A percentile compares a stretch with the other conserved stretches of the same genome.
Conservation (phyloP, 1,140 invertebrate species). For the Formica exsecta region DNA sequence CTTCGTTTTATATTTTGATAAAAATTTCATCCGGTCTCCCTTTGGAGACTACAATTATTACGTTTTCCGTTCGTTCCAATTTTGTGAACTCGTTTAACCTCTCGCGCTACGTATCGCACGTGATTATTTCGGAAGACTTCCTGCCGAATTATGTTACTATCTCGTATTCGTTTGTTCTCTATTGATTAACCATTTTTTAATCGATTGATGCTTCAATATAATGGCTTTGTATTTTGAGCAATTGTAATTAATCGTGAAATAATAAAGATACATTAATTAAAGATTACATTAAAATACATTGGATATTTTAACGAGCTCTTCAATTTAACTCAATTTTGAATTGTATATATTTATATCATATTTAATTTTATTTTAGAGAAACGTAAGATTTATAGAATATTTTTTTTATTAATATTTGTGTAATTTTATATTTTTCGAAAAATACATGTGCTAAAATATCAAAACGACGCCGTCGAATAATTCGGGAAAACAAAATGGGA, state of each 20-base stretch:
- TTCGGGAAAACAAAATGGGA: slow-evolving; percentile 17
- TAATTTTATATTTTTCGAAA: neutral
- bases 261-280: neutral
- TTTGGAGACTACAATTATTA: slow-evolving; percentile 36
- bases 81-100: slow-evolving; percentile 1
- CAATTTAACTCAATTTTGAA: too few species aligned
- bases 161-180: too few species aligned
- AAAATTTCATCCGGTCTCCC: slow-evolving; percentile 7
- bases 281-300: neutral
- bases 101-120: neutral
- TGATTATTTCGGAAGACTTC: slow-evolving; percentile 2
- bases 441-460: neutral
- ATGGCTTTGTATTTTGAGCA: neutral
- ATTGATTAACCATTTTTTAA: neutral
- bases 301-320: too few species aligned
- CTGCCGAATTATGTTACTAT: neutral
- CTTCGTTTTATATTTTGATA: slow-evolving; percentile 17
- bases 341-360: neutral
- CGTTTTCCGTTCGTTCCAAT: neutral
- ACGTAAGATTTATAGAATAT: neutral
- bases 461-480: slow-evolving; percentile 9
- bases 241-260: neutral
- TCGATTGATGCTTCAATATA: neutral
- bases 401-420: neutral
- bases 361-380: neutral